Conservation (phyloP, 1,140 invertebrate species). For the Pollicipes pollicipes region DNA sequence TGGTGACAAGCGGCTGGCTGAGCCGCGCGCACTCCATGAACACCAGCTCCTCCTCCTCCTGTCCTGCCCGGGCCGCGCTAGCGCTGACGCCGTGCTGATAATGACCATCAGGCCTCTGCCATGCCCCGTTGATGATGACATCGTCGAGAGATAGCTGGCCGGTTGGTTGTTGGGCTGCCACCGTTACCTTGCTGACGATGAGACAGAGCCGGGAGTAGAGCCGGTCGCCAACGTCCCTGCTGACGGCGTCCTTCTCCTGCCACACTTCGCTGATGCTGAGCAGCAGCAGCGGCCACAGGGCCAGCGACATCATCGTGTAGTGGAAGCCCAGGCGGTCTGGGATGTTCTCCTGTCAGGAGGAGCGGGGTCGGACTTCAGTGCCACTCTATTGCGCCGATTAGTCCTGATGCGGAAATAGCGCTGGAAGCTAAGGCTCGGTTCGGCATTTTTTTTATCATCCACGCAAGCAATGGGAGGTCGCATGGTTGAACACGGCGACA, state of each 20-base stretch:
- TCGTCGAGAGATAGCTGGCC: slow-evolving; percentile 8
- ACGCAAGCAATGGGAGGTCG: too few relatives aligned
- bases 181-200: slow-evolving; percentile 56
- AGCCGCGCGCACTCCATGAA: neutral
- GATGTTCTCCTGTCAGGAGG: slow-evolving; percentile 24
- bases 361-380: neutral
- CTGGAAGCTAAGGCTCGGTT: too few relatives aligned
- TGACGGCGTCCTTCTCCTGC: slow-evolving; percentile 44
- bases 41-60: neutral
- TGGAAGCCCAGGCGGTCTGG: slow-evolving; percentile 54
- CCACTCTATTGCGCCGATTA: neutral
- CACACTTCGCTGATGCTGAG: slow-evolving; percentile 46
- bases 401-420: too few relatives aligned
- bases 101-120: slow-evolving; percentile 4
- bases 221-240: slow-evolving; percentile 56
- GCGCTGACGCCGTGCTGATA: neutral
- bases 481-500: too few relatives aligned
- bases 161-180: slow-evolving; percentile 17
- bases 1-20: too few relatives aligned
- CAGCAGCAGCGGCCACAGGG: slow-evolving; percentile 55
- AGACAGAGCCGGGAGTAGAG: slow-evolving; percentile 60
- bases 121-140: neutral
- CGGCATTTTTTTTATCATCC: too few relatives aligned
- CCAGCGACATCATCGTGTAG: slow-evolving; percentile 56
- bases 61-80: neutral